Percentiles rank a stretch among this genome's conserved stretches.
Evolutionary conservation across 2,888 invertebrate species (phyloP).

Genomic region (Furcula furcula): DNA sequence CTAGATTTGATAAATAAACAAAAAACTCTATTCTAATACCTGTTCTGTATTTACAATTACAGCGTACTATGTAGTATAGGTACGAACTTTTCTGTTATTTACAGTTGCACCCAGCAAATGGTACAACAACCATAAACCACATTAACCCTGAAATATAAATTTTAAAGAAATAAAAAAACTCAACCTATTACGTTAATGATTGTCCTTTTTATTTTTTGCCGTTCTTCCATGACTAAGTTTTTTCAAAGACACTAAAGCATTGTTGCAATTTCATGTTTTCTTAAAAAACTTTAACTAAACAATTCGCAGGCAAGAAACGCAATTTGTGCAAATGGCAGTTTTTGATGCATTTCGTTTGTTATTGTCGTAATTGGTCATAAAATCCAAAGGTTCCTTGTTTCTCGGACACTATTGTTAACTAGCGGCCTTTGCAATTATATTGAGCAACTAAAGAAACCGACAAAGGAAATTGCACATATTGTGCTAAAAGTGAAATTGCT

Average conservation of each 20-base stretch:
- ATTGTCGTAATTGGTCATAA: slow-evolving; percentile 49
- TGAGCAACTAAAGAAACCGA: slow-evolving; percentile 44
- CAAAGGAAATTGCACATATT: slow-evolving; percentile 53
- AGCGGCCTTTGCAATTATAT: slow-evolving; percentile 35
- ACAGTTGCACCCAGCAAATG: background rate
- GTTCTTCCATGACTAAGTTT: slow-evolving; percentile 48
- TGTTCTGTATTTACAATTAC: too few relatives aligned
- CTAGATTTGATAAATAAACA: background rate
- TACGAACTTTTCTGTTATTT: background rate
- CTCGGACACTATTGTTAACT: slow-evolving; percentile 35
- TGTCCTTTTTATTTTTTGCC: slow-evolving; percentile 18
- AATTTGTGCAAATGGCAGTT: slow-evolving; percentile 70
- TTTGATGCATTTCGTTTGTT: slow-evolving; percentile 51
- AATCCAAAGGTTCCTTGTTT: slow-evolving; percentile 43
- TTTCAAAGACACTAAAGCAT: slow-evolving; percentile 33
- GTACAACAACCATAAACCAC: slow-evolving; percentile 2
- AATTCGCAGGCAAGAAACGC: slow-evolving; percentile 47
- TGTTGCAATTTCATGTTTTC: slow-evolving; percentile 18
- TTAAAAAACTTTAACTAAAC: slow-evolving; percentile 36
- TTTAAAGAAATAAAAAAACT: slow-evolving; percentile 23
- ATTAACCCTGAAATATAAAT: slow-evolving; percentile 12
- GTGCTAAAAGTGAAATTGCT: slow-evolving; percentile 46
- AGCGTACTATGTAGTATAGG: too few relatives aligned
- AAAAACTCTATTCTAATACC: background rate
- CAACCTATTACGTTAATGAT: slow-evolving; percentile 9